Base-by-base conservation (phyloP, 2,797 vertebrate genomes). In the Chaetophractus vellerosus region DNA sequence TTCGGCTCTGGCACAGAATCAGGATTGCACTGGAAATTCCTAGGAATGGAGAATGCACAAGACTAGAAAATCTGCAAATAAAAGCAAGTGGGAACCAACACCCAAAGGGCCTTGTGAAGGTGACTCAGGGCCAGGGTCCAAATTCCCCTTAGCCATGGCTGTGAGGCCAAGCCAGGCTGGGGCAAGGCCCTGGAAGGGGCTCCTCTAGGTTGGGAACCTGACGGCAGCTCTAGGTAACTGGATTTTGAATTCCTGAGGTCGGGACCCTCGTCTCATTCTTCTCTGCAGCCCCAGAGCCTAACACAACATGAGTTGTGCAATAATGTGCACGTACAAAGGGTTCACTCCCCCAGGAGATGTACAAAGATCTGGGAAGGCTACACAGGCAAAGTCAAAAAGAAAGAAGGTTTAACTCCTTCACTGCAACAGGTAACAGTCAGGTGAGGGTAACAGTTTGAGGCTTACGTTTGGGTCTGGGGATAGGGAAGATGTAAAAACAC, bases 311-410 rank as follows among this genome's bases (percentile, higher is more conserved):
- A 24, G 3, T 9, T 48, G 24, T 28, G 45, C 12, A 31, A 5
- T 50, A 31, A 8, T 0, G 0, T 15, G 9, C 38, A 18, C 26
- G 50, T n/a, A 24, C 36, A 72, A 55, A 68, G 48, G 50, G 76
- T 41, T 80, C 23, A 66, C 6, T 59, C 59, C 59, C 11, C 21
- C 45, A 26, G 23, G 71, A 68, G 33, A 28, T 5, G 12, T 3
- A 33, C 1, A 38, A 74, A n/a, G 6, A 78, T 69, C 68, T 72
- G 57, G 19, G 50, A 64, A 90, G 81, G 26, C 4, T 80, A 50
- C 10, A 50, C 1, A 28, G 18, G 59, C 33, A 79, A 95, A 59
- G 19, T 33, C 26, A 80, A 79, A 10, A 50, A 68, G 41, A 55
- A 96, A 79, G 74, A 31, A 69, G 21, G 23, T 26, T 71, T 18